These are phyloP conservation scores for Polypedilum vanderplanki DNA, from an alignment of 1,140 invertebrate genomes.

Conservation along the genomic window DNA sequence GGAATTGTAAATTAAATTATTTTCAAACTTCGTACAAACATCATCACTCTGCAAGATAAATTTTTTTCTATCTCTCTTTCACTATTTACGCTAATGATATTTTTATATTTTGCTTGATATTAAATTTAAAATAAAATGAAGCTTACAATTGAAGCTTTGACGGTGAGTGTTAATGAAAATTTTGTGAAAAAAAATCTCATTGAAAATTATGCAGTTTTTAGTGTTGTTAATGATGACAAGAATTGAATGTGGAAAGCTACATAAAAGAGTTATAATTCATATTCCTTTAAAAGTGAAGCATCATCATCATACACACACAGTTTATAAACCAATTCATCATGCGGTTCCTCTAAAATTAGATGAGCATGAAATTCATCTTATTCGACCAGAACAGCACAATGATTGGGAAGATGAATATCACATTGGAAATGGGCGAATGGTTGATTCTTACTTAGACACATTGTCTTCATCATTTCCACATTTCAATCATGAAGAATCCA, in stretches of 20 bases:
- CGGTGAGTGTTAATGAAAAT: background rate
- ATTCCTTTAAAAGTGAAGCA: background rate
- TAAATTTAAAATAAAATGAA: background rate
- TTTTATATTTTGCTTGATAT: background rate
- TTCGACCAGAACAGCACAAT: background rate
- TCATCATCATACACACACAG: constrained; percentile 16
- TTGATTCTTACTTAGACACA: background rate
- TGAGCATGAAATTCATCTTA: background rate
- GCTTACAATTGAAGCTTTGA: background rate
- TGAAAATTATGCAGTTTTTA: background rate
- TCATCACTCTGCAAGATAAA: background rate
- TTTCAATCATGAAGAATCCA: background rate
- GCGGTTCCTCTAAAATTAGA: background rate
- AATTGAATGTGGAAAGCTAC: background rate
- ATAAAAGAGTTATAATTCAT: background rate
- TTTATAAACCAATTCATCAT: background rate
- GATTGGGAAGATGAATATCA: constrained; percentile 9
- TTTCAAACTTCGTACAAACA: constrained; percentile 20
- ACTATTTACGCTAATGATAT: no score
- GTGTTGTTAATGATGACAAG: background rate
- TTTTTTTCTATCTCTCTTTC: no score
- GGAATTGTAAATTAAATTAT: constrained; percentile 26
- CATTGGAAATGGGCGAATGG: background rate
- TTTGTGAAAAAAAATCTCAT: background rate
- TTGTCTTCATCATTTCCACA: background rate